These are phyloP conservation scores for Oligia fasciuncula DNA, from an alignment of 2,888 invertebrate species.

Conservation along the genomic window DNA sequence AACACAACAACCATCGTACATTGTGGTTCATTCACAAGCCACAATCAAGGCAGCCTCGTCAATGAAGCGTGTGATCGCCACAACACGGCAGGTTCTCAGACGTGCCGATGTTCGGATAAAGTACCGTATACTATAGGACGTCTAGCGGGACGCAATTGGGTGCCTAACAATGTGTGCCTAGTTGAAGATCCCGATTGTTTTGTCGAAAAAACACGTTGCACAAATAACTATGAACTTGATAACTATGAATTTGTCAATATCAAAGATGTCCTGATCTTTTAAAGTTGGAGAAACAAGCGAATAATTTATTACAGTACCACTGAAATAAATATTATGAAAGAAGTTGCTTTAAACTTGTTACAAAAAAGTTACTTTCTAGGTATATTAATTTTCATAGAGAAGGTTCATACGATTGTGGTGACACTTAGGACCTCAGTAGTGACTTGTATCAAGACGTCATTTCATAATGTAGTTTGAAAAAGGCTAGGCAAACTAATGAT, in stretches of 20 bases:
- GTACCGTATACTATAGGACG: conserved; percentile 68
- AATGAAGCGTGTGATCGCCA: conserved; percentile 65
- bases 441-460: background rate
- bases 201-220: background rate
- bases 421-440: background rate
- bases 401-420: background rate
- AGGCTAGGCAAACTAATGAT: background rate
- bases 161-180: conserved; percentile 42
- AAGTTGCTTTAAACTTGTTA: background rate
- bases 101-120: conserved; percentile 65
- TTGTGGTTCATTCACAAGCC: conserved; percentile 33
- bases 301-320: background rate
- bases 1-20: conserved; percentile 4
- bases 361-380: background rate
- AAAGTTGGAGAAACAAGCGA: background rate
- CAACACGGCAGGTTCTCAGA: conserved; percentile 61
- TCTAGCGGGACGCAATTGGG: conserved; percentile 61
- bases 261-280: background rate
- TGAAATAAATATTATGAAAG: background rate
- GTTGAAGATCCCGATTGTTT: conserved; percentile 9
- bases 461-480: background rate
- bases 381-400: background rate
- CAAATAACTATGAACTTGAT: too few species aligned
- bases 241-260: background rate
- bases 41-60: conserved; percentile 32